phyloP scores from a whole-genome alignment of 2,888 invertebrate genomes.

The Cynaeus angustus region DNA sequence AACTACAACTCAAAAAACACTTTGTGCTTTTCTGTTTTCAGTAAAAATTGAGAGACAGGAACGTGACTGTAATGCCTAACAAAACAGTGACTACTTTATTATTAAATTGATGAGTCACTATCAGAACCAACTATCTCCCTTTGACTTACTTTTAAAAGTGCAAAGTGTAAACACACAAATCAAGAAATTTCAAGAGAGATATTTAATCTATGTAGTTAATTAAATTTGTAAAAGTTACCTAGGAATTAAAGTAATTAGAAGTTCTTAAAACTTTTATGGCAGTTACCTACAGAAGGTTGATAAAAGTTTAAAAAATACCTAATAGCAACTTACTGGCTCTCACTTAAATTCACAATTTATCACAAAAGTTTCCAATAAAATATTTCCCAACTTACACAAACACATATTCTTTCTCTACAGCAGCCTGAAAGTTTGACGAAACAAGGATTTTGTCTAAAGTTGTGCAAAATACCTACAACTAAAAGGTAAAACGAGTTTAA shows the following conservation, averaged over 20 bases:
- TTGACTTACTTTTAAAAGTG: no score
- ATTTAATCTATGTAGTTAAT: constrained; percentile 2
- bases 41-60: no score
- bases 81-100: no score
- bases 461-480: constrained; percentile 17
- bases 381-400: constrained; percentile 4
- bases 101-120: no score
- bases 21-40: no score
- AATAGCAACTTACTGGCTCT: background rate
- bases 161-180: no score
- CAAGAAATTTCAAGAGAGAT: no score
- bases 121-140: no score
- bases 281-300: constrained; percentile 16
- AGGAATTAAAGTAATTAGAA: constrained; percentile 25
- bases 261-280: constrained; percentile 5
- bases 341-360: no score
- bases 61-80: no score
- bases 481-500: constrained; percentile 12
- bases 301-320: constrained; percentile 13
- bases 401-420: no score
- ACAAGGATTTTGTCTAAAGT: constrained; percentile 8
- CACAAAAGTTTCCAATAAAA: constrained; percentile 11
- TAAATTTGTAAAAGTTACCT: constrained; percentile 17
- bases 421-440: background rate
- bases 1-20: no score